These are phyloP conservation scores for Parazoanthus darwini DNA, from an alignment of 92 coral and sea anemone species.

Conservation along the genomic window DNA sequence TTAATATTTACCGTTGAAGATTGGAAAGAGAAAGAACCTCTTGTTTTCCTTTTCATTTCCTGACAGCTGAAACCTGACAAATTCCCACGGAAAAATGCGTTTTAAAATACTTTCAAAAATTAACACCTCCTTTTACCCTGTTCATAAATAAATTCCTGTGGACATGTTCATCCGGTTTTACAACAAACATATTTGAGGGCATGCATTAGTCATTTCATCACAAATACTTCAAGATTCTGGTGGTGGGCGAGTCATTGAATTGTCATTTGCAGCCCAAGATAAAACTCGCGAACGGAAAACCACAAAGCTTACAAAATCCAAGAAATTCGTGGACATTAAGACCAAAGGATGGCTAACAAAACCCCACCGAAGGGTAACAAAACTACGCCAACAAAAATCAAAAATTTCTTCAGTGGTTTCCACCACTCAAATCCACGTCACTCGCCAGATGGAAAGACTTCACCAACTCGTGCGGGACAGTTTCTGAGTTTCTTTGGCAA, in stretches of 20 bases:
- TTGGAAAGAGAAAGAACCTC: background rate
- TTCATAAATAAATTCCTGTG: background rate
- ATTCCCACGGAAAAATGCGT: slow-evolving; percentile 13
- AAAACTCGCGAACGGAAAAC: background rate
- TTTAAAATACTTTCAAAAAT: background rate
- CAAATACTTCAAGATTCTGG: no score
- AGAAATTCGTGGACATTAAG: background rate
- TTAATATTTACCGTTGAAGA: no score
- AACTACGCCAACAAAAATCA: slow-evolving; percentile 9
- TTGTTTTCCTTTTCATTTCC: slow-evolving; percentile 2
- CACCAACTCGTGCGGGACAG: slow-evolving; percentile 24
- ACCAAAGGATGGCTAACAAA: slow-evolving; percentile 19
- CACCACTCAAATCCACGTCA: slow-evolving; percentile 5
- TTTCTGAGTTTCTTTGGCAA: slow-evolving; percentile 24
- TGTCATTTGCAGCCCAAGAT: no score
- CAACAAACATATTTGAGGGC: background rate
- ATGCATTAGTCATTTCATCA: background rate
- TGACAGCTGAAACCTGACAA: background rate
- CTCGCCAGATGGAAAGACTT: slow-evolving; percentile 19
- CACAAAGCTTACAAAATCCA: background rate
- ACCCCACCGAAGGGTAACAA: background rate
- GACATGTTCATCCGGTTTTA: background rate
- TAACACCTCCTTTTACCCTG: background rate
- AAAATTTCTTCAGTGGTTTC: slow-evolving; percentile 11
- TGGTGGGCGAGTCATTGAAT: no score